phyloP scores from a whole-genome alignment of 2,113 vertebrate genomes.

The Hydrochoerus hydrochaeris region DNA sequence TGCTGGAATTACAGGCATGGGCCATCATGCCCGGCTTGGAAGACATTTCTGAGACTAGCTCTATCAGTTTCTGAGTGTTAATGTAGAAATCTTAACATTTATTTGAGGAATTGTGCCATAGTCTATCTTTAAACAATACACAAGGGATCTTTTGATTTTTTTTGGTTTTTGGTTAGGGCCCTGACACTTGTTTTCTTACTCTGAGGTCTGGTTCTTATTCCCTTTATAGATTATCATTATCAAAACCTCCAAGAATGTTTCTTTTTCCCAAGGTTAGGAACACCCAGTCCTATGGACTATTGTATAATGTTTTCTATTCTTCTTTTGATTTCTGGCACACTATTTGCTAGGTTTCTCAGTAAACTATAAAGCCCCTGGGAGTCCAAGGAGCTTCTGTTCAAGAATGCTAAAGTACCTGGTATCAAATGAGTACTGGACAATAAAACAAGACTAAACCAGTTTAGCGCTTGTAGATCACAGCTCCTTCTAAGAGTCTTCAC shows the following conservation, averaged over 20 bases:
- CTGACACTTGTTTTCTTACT: neutral
- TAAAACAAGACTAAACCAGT: slow-evolving; percentile 23
- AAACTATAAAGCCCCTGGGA: neutral
- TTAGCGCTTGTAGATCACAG: neutral
- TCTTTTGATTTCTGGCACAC: slow-evolving; percentile 33
- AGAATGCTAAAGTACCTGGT: slow-evolving; percentile 13
- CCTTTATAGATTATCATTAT: neutral
- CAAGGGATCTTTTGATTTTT: neutral
- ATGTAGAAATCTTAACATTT: slow-evolving; percentile 32
- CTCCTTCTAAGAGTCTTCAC: neutral
- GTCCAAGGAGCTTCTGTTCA: slow-evolving; percentile 27
- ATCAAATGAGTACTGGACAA: slow-evolving; percentile 11
- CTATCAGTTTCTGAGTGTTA: neutral
- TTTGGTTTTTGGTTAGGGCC: neutral
- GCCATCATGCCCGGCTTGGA: too few relatives aligned
- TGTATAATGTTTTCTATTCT: slow-evolving; percentile 6
- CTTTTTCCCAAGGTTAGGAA: neutral
- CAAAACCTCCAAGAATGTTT: neutral
- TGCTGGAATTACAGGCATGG: too few relatives aligned
- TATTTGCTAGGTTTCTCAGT: neutral
- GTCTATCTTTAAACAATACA: neutral
- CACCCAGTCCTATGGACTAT: neutral
- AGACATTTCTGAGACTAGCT: neutral
- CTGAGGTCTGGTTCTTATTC: slow-evolving; percentile 22
- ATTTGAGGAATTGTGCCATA: neutral